Base-by-base conservation (phyloP, 2,113 vertebrate genomes). In the Phrynocephalus versicolor region DNA sequence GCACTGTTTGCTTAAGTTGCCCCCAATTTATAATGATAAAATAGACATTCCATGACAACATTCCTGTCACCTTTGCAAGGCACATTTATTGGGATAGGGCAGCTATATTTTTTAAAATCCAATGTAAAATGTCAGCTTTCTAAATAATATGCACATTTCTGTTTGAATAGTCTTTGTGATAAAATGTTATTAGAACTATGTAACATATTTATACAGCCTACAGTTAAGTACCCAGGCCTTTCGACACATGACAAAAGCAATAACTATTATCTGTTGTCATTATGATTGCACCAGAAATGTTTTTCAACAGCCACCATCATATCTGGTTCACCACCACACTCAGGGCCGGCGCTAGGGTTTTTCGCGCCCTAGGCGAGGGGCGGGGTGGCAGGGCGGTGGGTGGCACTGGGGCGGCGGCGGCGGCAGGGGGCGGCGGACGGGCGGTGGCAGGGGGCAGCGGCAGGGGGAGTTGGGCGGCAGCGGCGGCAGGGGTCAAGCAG, bases 1-100 rank as follows among this genome's bases (percentile, higher is more conserved):
- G 84, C 91, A 91, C 41, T 84, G 62, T 92, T 92, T 75, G 57
- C 83, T 88, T 91, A 57, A 86, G 71, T 90, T 94, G 93, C 89
- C 90, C 87, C 88, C 45, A 85, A n/a, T 83, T 70, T 89, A 84
- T 76, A 88, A 92, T 80, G 58, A 88, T 85, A 89, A 86, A 72
- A 37, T 91, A 90, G 87, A 78, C 69, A 75, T 85, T 92, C 69
- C 77, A 85, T 75, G 76, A 84, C n/a, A 88, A 60, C 79, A 72
- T 89, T 89, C 91, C 85, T 94, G 85, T 84, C 65, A 90, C 86
- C 73, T 90, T 73, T 39, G 33, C 67, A 90, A 71, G 90, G 86
- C 83, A 92, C 89, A 80, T 30, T 73, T 37, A 85, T 81, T 88
- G 45, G 85, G 64, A 9, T 67, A 89, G 76, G 74, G 2, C 18